Base-by-base conservation (phyloP, 2,797 vertebrate species). In the Triplophysa bombifrons region DNA sequence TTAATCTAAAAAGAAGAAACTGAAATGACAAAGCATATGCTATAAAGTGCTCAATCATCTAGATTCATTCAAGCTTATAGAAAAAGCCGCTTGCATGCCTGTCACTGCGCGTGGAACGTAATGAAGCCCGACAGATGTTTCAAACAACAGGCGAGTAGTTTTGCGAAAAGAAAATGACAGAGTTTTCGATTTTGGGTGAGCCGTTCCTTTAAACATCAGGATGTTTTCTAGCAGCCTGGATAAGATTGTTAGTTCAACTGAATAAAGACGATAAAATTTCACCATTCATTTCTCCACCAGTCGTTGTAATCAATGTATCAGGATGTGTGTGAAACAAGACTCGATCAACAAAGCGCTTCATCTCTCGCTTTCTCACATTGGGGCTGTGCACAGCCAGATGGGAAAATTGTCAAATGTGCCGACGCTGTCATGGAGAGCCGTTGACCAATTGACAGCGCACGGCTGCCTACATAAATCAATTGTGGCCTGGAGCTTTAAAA, bases 381-480 rank as follows among this genome's bases (percentile, higher is more conserved):
- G 4, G 4, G 22, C 61, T 67, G 19, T 65, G 67, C 68, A 67
- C 68, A 61, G 41, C 48, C 72, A 20, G 14, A 41, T 17, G 0
- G 38, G 56, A 27, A 67, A 61, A 61, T 4, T 12, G 60, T 80
- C 41, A 53, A n/a, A 74, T 67, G 51, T 66, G 64, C 48, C 48
- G 5, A 68, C 7, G 48, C 64, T 74, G 66, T 75, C 56, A 50
- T 44, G 38, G n/a, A 44, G 44, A 72, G 41, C 56, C 76, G 68
- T 81, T 83, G 82, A 77, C 78, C 84, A 85, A 73, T 53, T 74
- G 78, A 73, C 68, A 64, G 27, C 60, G 48, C 76, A 56, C 51
- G 30, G 13, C 20, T 16, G 63, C 51, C 38, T 44, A 63, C 69
- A 76, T 71, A 82, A 79, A 81, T 84, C 82, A 68, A 70, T 72